Conservation (phyloP, 2,888 invertebrate species). For the Ischnura elegans region DNA sequence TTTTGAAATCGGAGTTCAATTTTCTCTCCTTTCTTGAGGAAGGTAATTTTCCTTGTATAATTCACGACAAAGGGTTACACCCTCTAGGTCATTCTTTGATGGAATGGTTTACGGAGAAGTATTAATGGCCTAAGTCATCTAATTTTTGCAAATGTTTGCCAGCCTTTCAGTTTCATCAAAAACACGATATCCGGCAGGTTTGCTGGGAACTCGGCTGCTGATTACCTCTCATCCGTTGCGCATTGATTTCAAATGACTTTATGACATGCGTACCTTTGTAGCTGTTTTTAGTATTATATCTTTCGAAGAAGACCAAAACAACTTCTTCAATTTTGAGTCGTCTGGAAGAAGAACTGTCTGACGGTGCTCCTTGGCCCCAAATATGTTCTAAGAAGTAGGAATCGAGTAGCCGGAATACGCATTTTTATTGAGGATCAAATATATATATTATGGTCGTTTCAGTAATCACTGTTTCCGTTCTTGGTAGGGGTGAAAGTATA, state of each 20-base stretch:
- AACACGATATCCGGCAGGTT: not conserved
- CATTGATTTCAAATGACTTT: not conserved
- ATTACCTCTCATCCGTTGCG: not conserved
- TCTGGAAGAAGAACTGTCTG: not conserved
- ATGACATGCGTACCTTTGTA: not conserved
- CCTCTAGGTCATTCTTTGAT: too few species aligned
- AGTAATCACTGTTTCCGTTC: not conserved
- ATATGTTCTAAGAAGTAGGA: not conserved
- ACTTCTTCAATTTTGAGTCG: not conserved
- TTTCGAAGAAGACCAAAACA: not conserved
- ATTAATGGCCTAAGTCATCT: not conserved
- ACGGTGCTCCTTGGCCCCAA: not conserved
- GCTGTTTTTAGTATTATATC: not conserved
- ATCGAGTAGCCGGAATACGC: not conserved
- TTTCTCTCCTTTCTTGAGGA: too few species aligned
- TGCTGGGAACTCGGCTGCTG: not conserved
- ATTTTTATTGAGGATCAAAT: not conserved
- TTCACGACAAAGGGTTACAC: too few species aligned
- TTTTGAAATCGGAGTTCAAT: too few species aligned
- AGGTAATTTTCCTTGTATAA: too few species aligned
- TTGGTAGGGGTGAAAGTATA: not conserved
- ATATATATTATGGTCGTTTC: conserved; percentile 8
- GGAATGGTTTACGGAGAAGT: too few species aligned
- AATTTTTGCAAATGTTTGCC: not conserved
- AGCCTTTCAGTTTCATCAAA: not conserved